A percentile compares a stretch with the other conserved stretches of the same genome.
Conservation (phyloP, 1,140 invertebrate species). For the Drosophila auraria region DNA sequence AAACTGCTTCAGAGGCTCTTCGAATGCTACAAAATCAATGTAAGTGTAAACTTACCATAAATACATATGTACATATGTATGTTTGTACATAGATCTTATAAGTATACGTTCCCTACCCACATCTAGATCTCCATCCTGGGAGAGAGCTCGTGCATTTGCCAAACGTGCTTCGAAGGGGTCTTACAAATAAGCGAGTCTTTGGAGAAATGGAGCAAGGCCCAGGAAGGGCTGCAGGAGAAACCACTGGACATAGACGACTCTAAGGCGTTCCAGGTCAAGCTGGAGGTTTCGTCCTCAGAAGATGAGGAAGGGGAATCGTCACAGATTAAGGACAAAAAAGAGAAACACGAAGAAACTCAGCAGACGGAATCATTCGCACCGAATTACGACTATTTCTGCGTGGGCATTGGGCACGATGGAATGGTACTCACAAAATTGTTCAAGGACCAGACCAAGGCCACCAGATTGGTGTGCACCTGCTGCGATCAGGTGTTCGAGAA, state of each 20-base stretch:
- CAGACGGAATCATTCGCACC: neutral
- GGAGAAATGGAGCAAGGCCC: conserved; percentile 4
- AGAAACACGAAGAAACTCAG: neutral
- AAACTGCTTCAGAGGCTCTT: conserved; percentile 32
- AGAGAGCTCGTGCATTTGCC: conserved; percentile 14
- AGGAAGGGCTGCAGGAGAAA: neutral
- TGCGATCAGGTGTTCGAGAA: conserved; percentile 9
- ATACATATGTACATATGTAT: too few species aligned
- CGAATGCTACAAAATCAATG: conserved; percentile 41
- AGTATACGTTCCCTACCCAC: too few species aligned
- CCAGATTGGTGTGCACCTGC: conserved; percentile 23
- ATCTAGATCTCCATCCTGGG: conserved; percentile 6
- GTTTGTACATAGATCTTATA: neutral
- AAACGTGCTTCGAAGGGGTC: conserved; percentile 2
- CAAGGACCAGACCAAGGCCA: conserved; percentile 15
- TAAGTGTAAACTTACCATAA: neutral
- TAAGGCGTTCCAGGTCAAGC: conserved; percentile 15
- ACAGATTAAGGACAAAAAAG: neutral
- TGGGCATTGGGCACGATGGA: conserved; percentile 13
- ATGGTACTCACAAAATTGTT: conserved; percentile 12
- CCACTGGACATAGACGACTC: conserved; percentile 38
- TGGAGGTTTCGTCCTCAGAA: neutral
- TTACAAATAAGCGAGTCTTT: conserved; percentile 12
- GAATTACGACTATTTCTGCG: conserved; percentile 1
- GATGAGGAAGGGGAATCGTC: conserved; percentile 2